Evolutionary conservation across 2,113 vertebrate species (phyloP), one percentile per base, ranked within the genome.

Genomic region (Anseranas semipalmata): DNA sequence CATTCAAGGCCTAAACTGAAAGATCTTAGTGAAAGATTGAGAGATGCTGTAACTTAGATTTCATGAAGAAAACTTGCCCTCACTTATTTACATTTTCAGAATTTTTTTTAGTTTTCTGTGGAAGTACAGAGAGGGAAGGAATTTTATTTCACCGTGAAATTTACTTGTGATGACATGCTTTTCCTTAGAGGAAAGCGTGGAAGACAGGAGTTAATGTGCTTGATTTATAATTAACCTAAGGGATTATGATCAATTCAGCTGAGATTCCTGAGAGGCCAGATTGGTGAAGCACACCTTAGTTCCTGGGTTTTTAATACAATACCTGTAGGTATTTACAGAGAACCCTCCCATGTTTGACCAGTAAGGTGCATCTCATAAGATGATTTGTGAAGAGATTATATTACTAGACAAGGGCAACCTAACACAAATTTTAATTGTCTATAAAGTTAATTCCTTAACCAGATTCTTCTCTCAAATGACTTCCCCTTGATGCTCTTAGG

Each of bases 211-310:
- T 87, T 94, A 96, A 72, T 12, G 10, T 85, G 46, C 82, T 87
- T 95, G 74, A 93, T 90, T 93, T 96, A 45, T 95, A 85, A 95
- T 91, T 95, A 95, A 89, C 43, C 70, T 87, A 21, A 46, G 68
- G 33, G 37, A 41, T 81, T 95, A 53, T 75, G 53, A 59, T 81
- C 3, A 6, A 88, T 32, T 91, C 76, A 90, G 67, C 60, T 60
- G 75, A 76, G 72, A 77, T 82, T 95, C 41, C 90, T 65, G 50
- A 75, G 86, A 50, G 48, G 39, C 75, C 55, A 65, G 70, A 63
- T 32, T 58, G 41, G 19, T 63, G 85, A 52, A 94, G 37, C 37
- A 78, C n/a, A 59, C 78, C 35, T 89, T 84, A 20, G 27, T n/a
- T 95, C 55, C 62, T 73, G 62, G 50, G 33, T 63, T 68, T 67